Evolutionary conservation across 2,888 invertebrate genomes (phyloP), one percentile per base, ranked within the genome.

Genomic region (Cryptus viduatorius): DNA sequence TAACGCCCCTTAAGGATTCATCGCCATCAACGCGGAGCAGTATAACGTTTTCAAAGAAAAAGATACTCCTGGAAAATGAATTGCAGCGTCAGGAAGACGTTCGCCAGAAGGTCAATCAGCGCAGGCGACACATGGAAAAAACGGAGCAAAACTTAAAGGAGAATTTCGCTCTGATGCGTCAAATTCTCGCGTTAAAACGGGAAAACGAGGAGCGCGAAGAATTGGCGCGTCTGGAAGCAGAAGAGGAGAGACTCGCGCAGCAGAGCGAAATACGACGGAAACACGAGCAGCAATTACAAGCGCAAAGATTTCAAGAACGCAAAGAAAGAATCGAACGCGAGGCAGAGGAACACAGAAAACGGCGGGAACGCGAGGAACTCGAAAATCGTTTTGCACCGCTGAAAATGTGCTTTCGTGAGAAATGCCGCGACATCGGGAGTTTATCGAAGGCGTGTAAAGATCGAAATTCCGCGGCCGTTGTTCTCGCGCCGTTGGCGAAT

Each of bases 201-300:
- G 90, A 90, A 82, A 92, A 93, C 90, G 89, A 91, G 53, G 91
- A 92, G 48, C 90, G 92, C 1, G 92, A 94, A 59, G 92, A 94
- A 87, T 92, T 94, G 37, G 93, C 94, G n/a, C 94, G 94, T 79
- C 91, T 95, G 5, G 94, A 95, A 90, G 95, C 95, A 80, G 95
- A 95, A 87, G 92, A 94, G 78, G 95, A 95, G 61, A 94, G 93
- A 73, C 89, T 94, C 53, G 95, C 95, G 79, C 95, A 95, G 84
- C 94, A 95, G 87, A 94, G 94, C 86, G 94, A 94, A 87, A 93
- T 95, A 0, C 94, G 95, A 86, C 94, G 88, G 86, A 94, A 90
- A 87, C 94, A 89, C 83, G 94, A 90, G 90, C 92, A 89, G 85
- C 93, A 91, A 88, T 77, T 90, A 3, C 84, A 90, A 12, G 89